Evolutionary conservation across 53 echinoderm and acorn worm genomes (phyloP), one percentile per base, ranked within the genome.

Genomic region (Stichopus horrens): DNA sequence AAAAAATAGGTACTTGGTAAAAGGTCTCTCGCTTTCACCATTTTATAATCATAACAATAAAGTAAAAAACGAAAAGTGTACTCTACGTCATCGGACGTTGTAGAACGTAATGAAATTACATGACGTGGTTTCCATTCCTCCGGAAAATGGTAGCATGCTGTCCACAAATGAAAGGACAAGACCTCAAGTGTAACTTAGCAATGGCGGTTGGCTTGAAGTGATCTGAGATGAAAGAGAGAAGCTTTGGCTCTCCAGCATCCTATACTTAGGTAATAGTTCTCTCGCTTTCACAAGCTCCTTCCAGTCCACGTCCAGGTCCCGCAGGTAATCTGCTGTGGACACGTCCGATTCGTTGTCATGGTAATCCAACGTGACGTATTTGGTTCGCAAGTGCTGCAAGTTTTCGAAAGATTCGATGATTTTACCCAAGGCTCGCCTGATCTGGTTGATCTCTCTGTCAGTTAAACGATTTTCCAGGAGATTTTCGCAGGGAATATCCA

Each of bases 231-330:
- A 37, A 37, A 37, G 37, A 37, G 37, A 37, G 37, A 37, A 37
- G 37, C 37, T 37, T 37, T 37, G 37, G 2, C 11, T 7, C 10
- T 85, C 85, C 52, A 85, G 58, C 85, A 85, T 85, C 23, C 11
- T 52, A 18, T 63, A 85, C 5, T 23, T 11, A 8, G 85, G 85
- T 11, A 85, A 18, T 9, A 65, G 23, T 53, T 85, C 85, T 67
- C 85, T 63, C 52, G 85, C 85, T 23, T 66, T 85, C 66, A 66
- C 71, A 14, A 85, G 9, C 66, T 85, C 67, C 52, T 85, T 65
- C 85, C 85, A 85, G 9, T 85, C 59, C 23, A 85, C 85, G 23
- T 85, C 71, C 21, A 85, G 23, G 52, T 85, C 85, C 51, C 85
- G 7, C 85, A 85, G 52, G 13, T 63, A 59, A 4, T 51, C 85